Conservation (phyloP, 64 coral and sea anemone species). For the Montipora capricornis region DNA sequence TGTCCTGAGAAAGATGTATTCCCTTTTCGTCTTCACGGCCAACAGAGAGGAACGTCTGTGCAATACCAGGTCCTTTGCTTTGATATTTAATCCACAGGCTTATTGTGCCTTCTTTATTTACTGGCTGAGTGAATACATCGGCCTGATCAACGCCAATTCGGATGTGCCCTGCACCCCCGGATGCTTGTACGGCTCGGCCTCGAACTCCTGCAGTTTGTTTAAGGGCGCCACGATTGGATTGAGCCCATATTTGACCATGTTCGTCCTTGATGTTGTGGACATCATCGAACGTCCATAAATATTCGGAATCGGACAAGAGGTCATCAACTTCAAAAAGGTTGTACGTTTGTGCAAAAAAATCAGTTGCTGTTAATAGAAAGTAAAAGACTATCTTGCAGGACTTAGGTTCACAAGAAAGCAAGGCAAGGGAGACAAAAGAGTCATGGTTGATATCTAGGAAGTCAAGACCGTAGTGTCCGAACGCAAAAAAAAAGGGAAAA, state of each 20-base stretch:
- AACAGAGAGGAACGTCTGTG: neutral
- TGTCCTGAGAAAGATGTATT: neutral
- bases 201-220: neutral
- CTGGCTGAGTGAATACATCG: neutral
- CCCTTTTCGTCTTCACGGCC: neutral
- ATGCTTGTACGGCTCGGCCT: neutral
- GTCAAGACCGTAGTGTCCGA: too few relatives aligned
- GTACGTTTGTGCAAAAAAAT: neutral
- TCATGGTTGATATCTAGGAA: too few relatives aligned
- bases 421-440: too few relatives aligned
- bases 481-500: too few relatives aligned
- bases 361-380: too few relatives aligned
- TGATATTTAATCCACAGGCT: neutral
- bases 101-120: neutral
- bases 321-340: neutral
- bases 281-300: neutral
- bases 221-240: neutral
- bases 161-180: neutral
- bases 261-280: constrained; percentile 13
- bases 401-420: too few relatives aligned
- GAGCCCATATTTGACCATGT: neutral
- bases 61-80: neutral
- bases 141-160: neutral
- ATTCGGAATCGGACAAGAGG: neutral
- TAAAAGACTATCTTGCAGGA: neutral